phyloP scores from a whole-genome alignment of 2,797 vertebrate genomes.

The Dicrostonyx torquatus region DNA sequence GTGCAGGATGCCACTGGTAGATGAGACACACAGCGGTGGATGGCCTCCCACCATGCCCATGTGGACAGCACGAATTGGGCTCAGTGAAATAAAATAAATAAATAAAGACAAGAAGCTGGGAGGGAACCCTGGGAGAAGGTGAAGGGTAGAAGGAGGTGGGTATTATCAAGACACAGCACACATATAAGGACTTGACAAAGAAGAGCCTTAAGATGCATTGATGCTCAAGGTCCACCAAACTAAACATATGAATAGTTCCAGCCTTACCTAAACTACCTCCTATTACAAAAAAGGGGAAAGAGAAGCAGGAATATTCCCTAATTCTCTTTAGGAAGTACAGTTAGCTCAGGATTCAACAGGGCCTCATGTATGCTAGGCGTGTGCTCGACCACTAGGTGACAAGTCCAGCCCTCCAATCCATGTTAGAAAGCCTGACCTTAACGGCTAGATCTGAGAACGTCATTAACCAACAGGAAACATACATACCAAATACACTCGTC shows the following conservation, averaged over 20 bases:
- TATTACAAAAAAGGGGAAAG: neutral
- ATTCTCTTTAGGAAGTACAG: neutral
- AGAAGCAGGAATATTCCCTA: neutral
- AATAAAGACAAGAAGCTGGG: neutral
- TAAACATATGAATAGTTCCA: constrained; percentile 12
- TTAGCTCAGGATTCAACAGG: neutral
- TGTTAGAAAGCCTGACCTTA: constrained; percentile 5
- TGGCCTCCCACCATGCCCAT: neutral
- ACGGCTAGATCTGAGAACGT: neutral
- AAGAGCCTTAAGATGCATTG: neutral
- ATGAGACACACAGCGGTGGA: neutral
- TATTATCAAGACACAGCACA: neutral
- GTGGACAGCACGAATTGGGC: neutral
- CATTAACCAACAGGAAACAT: constrained; percentile 28
- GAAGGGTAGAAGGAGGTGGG: neutral
- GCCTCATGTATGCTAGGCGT: neutral
- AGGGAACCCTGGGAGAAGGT: neutral
- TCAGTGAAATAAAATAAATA: neutral
- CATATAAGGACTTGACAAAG: neutral
- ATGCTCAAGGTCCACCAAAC: neutral
- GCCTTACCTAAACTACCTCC: neutral
- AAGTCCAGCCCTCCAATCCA: neutral
- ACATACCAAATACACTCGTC: neutral
- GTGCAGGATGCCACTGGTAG: too few species aligned
- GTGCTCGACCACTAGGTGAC: neutral